Conservation (phyloP, 2,797 vertebrate species). For the Sarcophilus harrisii region DNA sequence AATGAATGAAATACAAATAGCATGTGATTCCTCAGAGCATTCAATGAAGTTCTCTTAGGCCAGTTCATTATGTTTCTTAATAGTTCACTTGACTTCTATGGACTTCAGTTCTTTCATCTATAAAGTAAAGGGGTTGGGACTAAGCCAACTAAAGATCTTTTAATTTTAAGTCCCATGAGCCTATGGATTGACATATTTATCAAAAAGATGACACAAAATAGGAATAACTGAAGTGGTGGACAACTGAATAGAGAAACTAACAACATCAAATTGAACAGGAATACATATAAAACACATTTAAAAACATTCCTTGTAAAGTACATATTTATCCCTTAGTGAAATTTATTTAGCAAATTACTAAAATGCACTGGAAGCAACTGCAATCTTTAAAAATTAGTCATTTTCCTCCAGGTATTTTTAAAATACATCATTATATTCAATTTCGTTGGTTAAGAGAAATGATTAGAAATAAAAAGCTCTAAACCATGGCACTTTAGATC, state of each 20-base stretch:
- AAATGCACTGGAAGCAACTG: constrained; percentile 44
- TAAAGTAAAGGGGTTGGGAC: neutral
- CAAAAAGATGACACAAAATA: neutral
- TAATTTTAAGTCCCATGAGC: neutral
- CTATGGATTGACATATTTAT: neutral
- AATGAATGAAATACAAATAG: neutral
- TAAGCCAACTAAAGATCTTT: neutral
- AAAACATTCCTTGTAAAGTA: constrained; percentile 38
- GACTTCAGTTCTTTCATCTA: neutral
- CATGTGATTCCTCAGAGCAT: neutral
- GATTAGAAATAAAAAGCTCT: constrained; percentile 34
- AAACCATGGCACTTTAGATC: constrained; percentile 40
- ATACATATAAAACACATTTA: constrained; percentile 30
- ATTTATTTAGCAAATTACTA: constrained; percentile 19
- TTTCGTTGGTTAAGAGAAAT: constrained; percentile 8
- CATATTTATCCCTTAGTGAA: constrained; percentile 10
- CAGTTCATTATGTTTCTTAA: neutral
- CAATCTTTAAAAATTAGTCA: neutral
- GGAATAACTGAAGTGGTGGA: neutral
- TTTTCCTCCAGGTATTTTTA: neutral
- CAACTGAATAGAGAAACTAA: neutral
- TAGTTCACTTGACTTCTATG: neutral
- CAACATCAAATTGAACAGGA: constrained; percentile 46
- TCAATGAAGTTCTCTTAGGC: neutral
- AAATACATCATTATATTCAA: constrained; percentile 22